Evolutionary conservation across 64 coral and sea anemone genomes (phyloP), one percentile per base, ranked within the genome.

Genomic region (Dendrophyllia cribrosa): DNA sequence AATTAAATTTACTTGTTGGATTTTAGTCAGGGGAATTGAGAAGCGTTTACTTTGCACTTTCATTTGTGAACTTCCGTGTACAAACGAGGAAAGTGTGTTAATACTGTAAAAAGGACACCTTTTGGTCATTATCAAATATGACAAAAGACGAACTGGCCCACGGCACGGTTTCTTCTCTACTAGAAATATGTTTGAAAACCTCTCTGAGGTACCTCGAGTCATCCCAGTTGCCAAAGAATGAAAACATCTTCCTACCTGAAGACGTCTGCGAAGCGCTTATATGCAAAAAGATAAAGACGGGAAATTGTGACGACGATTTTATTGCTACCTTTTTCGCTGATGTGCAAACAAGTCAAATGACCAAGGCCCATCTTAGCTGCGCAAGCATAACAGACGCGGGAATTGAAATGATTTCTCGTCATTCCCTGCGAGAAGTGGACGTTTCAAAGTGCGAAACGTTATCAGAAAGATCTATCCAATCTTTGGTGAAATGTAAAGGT

Each of bases 241-340:
- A 82, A 48, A 70, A 70, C 75, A 52, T 94, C 51, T 97, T 97
- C 66, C 68, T 97, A 0, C 95, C 95, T n/a, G 95, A 97, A 56
- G 95, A 94, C 68, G 59, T 97, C 2, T 97, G 95, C 46, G 88
- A 94, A 83, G 95, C 95, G 81, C 90, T 97, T 43, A 97, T 97
- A 81, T 78, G 67, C 44, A 94, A 91, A 60, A 97, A 93, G 82
- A 61, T 97, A 0, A 97, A 91, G 45, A 71, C 89, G 51, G 95
- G 95, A 25, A 70, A 88, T 51, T 97, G 95, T 48, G 43, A 75
- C 21, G 95, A 97, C 91, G 79, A 86, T 11, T 97, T 97, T 87
- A 66, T 97, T 22, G 60, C 80, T 24, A 87, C 87, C 0, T 91
- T 89, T 45, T 97, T 97, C 61, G 70, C 88, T 69, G 73, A 97